A percentile compares a stretch with the other conserved stretches of the same genome.
Conservation (phyloP, 2,113 vertebrate species). For the Alethe castanea region DNA sequence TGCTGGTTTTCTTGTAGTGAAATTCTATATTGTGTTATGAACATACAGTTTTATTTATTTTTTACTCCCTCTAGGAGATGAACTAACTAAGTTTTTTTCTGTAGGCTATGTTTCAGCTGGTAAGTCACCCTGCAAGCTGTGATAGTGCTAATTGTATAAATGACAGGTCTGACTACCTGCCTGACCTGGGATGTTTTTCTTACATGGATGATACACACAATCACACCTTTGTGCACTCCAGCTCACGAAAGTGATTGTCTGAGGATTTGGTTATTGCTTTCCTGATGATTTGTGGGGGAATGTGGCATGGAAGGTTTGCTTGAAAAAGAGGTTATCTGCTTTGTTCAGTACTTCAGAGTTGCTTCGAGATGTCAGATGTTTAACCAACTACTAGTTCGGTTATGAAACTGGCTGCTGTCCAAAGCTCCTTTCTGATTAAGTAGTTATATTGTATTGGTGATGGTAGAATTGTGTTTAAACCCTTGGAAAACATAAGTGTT, state of each 20-base stretch:
- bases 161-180: not conserved
- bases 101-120: not conserved
- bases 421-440: not conserved
- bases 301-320: not conserved
- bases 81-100: not conserved
- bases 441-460: not conserved
- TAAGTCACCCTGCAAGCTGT: not conserved
- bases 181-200: not conserved
- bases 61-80: not conserved
- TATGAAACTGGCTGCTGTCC: not conserved
- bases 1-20: not conserved
- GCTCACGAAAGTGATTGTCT: not conserved
- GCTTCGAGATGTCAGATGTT: not conserved
- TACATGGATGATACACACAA: fast-evolving
- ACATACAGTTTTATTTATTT: not conserved
- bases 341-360: not conserved
- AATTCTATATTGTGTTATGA: not conserved
- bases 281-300: not conserved
- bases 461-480: not conserved
- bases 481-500: not conserved
- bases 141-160: not conserved
- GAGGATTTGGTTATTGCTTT: not conserved
- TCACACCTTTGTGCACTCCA: not conserved
- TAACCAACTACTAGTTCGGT: not conserved
- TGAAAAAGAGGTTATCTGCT: not conserved